A percentile compares a stretch with the other conserved stretches of the same genome.
phyloP scores from a whole-genome alignment of 2,113 vertebrate species.

The Chamaea fasciata region DNA sequence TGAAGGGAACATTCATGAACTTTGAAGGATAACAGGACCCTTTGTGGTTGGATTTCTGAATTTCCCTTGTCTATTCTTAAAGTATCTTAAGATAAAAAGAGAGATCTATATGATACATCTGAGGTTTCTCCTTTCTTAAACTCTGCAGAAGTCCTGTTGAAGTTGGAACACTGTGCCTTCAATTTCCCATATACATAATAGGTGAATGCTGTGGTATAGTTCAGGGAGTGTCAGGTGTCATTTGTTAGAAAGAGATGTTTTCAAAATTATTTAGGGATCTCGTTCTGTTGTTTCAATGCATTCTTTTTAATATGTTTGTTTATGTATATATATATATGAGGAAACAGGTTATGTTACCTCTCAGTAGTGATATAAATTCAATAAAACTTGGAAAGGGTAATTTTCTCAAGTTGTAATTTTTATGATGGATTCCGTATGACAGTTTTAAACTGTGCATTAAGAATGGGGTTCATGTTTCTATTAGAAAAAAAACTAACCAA shows the following conservation, averaged over 20 bases:
- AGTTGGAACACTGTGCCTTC: not conserved
- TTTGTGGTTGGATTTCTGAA: not conserved
- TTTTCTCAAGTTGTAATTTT: not conserved
- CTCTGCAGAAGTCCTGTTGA: not conserved
- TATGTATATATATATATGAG: not conserved
- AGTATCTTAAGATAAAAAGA: not conserved
- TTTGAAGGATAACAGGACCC: not conserved
- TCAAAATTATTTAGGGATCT: not conserved
- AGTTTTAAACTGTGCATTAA: not conserved
- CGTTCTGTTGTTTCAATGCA: not conserved
- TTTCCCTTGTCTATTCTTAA: not conserved
- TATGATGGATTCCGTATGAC: not conserved
- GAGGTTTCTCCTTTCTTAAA: not conserved
- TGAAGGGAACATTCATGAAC: not conserved
- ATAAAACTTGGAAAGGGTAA: not conserved
- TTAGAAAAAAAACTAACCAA: not conserved
- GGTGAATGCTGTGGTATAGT: not conserved
- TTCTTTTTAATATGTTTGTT: not conserved
- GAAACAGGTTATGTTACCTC: not conserved
- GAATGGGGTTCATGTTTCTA: not conserved
- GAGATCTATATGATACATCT: not conserved
- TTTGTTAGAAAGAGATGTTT: not conserved
- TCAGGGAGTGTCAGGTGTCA: not conserved
- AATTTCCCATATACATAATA: not conserved
- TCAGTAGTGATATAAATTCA: not conserved